Conservation (phyloP, 2,888 invertebrate genomes). For the Glyphotaelius pellucidus region DNA sequence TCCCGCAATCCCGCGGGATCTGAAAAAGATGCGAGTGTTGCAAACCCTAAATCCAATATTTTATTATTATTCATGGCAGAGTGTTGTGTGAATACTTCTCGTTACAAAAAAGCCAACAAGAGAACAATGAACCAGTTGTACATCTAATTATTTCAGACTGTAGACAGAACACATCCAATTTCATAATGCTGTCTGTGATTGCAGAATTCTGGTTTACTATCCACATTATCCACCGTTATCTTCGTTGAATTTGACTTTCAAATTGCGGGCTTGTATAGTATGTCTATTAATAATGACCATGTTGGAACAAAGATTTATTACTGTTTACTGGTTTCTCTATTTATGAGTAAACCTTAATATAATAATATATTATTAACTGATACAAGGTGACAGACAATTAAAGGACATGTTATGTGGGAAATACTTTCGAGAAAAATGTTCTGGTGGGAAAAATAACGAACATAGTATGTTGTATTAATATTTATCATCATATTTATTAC, state of each 20-base stretch:
- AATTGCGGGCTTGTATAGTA: not conserved
- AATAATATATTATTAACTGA: too few species aligned
- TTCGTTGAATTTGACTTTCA: not conserved
- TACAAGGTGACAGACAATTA: too few species aligned
- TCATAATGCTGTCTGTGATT: slow-evolving; percentile 3
- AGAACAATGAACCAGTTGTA: slow-evolving; percentile 27
- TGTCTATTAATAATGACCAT: not conserved
- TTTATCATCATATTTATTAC: too few species aligned
- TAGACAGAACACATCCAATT: not conserved
- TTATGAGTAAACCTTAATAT: not conserved
- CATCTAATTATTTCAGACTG: slow-evolving; percentile 6
- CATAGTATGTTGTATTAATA: too few species aligned
- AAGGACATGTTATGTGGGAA: too few species aligned
- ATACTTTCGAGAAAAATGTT: too few species aligned
- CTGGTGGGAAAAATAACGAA: too few species aligned
- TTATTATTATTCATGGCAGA: not conserved
- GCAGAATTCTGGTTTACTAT: not conserved
- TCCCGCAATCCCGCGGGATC: too few species aligned
- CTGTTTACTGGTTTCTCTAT: not conserved
- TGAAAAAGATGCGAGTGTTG: too few species aligned
- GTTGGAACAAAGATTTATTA: not conserved
- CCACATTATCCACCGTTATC: not conserved
- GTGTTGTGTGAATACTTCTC: slow-evolving; percentile 7
- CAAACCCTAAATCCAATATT: too few species aligned
- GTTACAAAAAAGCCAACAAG: slow-evolving; percentile 18